These are phyloP conservation scores for Miichthys miiuy DNA, from an alignment of 2,797 vertebrate species.

Conservation along the genomic window DNA sequence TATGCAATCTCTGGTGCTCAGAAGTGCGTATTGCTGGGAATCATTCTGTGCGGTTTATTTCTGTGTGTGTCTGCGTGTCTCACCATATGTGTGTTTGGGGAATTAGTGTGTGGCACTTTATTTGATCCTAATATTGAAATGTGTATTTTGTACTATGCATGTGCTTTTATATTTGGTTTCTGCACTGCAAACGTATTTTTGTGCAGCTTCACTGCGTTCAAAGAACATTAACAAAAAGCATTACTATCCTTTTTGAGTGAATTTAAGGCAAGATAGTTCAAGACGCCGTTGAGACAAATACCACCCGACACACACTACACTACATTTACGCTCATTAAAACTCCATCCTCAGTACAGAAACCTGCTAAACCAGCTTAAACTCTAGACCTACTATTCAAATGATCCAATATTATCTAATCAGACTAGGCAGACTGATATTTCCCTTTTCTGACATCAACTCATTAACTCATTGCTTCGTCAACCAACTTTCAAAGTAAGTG, in stretches of 20 bases:
- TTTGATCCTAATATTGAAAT: slow-evolving; percentile 54
- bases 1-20: slow-evolving; percentile 73
- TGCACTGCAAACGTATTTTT: slow-evolving; percentile 7
- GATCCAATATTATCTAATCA: slow-evolving; percentile 3
- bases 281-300: neutral
- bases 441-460: neutral
- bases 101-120: slow-evolving; percentile 35
- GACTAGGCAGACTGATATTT: neutral
- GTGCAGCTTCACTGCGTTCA: slow-evolving; percentile 13
- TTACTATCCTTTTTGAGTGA: neutral
- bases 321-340: neutral
- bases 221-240: slow-evolving; percentile 23
- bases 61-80: slow-evolving; percentile 8
- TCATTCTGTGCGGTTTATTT: slow-evolving; percentile 53
- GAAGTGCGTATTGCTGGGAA: slow-evolving; percentile 57
- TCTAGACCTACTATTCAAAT: slow-evolving; percentile 31
- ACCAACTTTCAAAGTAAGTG: neutral
- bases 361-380: slow-evolving; percentile 36
- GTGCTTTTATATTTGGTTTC: slow-evolving; percentile 25
- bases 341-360: slow-evolving; percentile 1
- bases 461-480: neutral
- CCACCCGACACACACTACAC: neutral
- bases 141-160: slow-evolving; percentile 17
- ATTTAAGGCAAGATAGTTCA: neutral
- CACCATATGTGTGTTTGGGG: slow-evolving; percentile 30